These are phyloP conservation scores for Monopterus albus DNA, from an alignment of 2,113 vertebrate species.

Conservation along the genomic window DNA sequence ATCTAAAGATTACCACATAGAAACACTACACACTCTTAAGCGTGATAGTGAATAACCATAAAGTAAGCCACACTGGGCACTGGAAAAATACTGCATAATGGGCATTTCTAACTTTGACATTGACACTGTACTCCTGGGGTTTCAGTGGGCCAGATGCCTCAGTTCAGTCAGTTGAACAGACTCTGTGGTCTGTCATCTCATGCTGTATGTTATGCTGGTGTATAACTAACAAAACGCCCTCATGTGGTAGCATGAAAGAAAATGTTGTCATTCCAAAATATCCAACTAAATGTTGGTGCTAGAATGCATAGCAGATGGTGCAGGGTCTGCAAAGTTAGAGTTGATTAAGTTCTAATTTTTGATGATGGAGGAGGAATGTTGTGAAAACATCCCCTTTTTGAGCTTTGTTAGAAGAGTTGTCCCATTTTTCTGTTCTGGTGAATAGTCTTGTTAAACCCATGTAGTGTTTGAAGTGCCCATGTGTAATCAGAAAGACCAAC, in stretches of 20 bases:
- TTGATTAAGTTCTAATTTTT: background rate
- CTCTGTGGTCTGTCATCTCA: background rate
- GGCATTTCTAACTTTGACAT: background rate
- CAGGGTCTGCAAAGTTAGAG: background rate
- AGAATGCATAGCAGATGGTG: background rate
- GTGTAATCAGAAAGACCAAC: conserved; percentile 4
- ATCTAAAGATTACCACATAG: too few relatives aligned
- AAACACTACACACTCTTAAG: too few relatives aligned
- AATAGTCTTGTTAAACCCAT: conserved; percentile 5
- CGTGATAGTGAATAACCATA: too few relatives aligned
- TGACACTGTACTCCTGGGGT: background rate
- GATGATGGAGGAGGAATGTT: background rate
- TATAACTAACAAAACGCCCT: conserved; percentile 48
- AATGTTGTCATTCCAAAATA: background rate
- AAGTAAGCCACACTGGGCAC: too few relatives aligned
- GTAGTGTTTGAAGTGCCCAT: conserved; percentile 2
- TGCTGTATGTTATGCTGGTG: background rate
- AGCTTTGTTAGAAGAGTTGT: background rate
- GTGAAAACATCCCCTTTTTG: background rate
- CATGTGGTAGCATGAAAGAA: conserved; percentile 59
- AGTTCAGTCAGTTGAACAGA: conserved; percentile 9
- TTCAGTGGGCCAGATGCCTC: background rate
- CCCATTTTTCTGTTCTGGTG: background rate
- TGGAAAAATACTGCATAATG: conserved; percentile 78
- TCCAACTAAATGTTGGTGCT: background rate